phyloP scores from a whole-genome alignment of 2,113 vertebrate genomes.

The Chionomys nivalis region DNA sequence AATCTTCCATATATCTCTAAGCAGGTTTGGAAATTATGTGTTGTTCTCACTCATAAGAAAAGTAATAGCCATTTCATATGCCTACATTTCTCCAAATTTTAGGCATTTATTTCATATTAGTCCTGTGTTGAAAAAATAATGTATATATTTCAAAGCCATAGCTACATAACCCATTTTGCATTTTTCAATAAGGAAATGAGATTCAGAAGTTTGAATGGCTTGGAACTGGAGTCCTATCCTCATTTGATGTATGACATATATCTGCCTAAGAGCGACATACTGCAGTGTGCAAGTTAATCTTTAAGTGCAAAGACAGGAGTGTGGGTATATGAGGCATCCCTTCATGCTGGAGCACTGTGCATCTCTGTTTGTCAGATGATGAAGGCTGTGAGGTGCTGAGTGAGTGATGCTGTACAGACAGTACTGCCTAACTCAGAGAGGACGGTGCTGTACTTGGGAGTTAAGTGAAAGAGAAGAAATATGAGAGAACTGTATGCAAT shows the following conservation, averaged over 20 bases:
- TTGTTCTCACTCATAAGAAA: neutral
- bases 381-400: neutral
- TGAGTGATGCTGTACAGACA: neutral
- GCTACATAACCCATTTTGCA: neutral
- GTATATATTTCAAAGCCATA: neutral
- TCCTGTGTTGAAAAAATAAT: slow-evolving; percentile 2
- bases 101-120: neutral
- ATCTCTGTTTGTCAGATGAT: neutral
- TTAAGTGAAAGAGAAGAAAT: neutral
- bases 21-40: neutral
- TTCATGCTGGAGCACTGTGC: neutral
- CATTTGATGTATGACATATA: neutral
- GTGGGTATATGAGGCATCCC: neutral
- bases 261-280: neutral
- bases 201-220: neutral
- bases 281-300: neutral
- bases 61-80: neutral
- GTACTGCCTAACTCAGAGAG: neutral
- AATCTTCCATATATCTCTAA: neutral
- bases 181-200: slow-evolving; percentile 26
- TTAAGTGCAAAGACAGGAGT: neutral
- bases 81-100: neutral
- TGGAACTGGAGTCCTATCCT: neutral
- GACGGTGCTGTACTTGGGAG: neutral
- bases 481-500: neutral